A percentile compares a stretch with the other conserved stretches of the same genome.
These are phyloP conservation scores for Nyctibius grandis DNA, from an alignment of 2,797 vertebrate species.

Conservation along the genomic window DNA sequence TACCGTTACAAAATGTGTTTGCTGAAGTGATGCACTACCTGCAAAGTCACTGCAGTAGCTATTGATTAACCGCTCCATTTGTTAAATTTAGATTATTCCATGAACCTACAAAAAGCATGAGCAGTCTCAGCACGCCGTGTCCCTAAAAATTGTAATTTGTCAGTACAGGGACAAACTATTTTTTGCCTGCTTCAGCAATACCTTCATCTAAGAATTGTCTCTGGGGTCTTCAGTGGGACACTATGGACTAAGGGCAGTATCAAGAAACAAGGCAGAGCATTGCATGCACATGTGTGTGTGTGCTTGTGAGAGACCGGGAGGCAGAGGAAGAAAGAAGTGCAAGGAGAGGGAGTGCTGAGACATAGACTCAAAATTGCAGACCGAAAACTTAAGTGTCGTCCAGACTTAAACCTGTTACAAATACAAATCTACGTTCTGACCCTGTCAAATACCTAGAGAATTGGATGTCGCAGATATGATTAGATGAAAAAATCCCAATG, in stretches of 20 bases:
- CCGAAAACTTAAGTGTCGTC: background rate
- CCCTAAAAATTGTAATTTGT: background rate
- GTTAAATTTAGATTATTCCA: background rate
- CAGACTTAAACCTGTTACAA: background rate
- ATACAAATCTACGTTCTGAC: background rate
- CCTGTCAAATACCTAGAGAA: background rate
- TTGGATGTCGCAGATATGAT: background rate
- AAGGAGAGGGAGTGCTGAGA: background rate
- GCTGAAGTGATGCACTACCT: background rate
- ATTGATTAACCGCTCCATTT: constrained; percentile 2
- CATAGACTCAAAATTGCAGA: background rate
- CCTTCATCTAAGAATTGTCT: background rate
- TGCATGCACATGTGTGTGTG: background rate
- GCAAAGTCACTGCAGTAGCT: background rate
- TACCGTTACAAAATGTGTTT: background rate
- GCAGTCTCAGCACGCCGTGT: background rate
- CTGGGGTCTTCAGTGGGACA: background rate
- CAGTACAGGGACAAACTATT: background rate
- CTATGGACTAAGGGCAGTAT: background rate
- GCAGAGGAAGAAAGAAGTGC: background rate
- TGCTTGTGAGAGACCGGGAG: background rate
- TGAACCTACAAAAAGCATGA: background rate
- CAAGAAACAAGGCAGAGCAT: background rate
- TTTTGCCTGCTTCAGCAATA: background rate
- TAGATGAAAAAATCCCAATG: background rate